Conservation (phyloP, 2,113 vertebrate genomes). For the Istiophorus platypterus region DNA sequence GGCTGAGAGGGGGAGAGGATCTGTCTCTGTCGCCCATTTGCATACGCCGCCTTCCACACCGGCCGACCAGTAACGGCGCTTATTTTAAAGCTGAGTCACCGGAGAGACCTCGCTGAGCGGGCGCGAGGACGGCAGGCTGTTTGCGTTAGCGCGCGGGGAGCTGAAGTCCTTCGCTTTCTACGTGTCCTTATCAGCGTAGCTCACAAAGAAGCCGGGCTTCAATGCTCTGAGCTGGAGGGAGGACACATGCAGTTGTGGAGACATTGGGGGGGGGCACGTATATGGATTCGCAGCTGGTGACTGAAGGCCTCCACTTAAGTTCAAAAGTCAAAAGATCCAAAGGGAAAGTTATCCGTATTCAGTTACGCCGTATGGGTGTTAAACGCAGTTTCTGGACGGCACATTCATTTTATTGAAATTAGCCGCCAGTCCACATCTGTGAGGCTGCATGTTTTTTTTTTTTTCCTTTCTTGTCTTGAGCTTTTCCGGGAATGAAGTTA, state of each 20-base stretch:
- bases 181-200: constrained; percentile 63
- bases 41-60: constrained; percentile 36
- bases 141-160: constrained; percentile 11
- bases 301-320: background rate
- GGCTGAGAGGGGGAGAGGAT: background rate
- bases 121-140: constrained; percentile 26
- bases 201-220: constrained; percentile 69
- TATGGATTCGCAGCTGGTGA: background rate
- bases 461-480: background rate
- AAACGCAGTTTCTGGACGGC: background rate
- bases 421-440: constrained; percentile 5
- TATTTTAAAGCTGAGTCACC: constrained; percentile 20
- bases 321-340: background rate
- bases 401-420: constrained; percentile 7
- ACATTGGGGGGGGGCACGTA: background rate
- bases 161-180: constrained; percentile 41
- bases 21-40: constrained; percentile 56
- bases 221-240: constrained; percentile 46
- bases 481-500: background rate
- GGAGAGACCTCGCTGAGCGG: constrained; percentile 31
- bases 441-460: background rate
- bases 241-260: background rate
- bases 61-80: constrained; percentile 19
- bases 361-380: background rate
- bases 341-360: background rate